These are phyloP conservation scores for Diploptera punctata DNA, from an alignment of 2,888 invertebrate species.

Conservation along the genomic window DNA sequence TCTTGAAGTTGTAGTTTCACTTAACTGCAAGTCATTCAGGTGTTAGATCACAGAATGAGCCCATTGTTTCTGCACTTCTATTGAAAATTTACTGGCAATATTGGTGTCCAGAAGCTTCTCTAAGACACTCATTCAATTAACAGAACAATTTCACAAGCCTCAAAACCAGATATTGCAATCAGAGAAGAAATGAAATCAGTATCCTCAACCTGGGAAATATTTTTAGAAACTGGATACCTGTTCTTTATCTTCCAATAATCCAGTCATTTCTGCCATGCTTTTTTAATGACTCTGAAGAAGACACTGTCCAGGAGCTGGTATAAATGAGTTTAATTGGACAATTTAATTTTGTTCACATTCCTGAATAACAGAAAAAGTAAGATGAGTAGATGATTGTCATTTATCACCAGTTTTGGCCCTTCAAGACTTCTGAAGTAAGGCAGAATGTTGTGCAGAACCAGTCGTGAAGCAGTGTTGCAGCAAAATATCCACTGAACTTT, in stretches of 20 bases:
- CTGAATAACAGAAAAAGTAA: slow-evolving; percentile 46
- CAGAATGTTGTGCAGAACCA: slow-evolving; percentile 47
- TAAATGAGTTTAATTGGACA: slow-evolving; percentile 48
- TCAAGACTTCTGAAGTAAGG: slow-evolving; percentile 45
- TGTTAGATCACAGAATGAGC: neutral
- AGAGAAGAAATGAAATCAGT: neutral
- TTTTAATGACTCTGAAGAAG: slow-evolving; percentile 47
- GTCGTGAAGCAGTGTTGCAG: slow-evolving; percentile 45
- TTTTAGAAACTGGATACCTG: neutral
- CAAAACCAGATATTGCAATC: neutral
- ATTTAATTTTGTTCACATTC: slow-evolving; percentile 49
- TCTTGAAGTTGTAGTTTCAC: neutral
- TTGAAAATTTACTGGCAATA: too few species aligned
- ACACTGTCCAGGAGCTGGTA: slow-evolving; percentile 49
- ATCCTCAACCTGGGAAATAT: neutral
- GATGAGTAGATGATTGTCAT: slow-evolving; percentile 51
- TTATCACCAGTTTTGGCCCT: slow-evolving; percentile 50
- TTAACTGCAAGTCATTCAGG: neutral
- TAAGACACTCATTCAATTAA: neutral
- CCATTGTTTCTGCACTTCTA: neutral
- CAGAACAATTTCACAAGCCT: neutral
- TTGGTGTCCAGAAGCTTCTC: neutral
- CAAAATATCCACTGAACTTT: slow-evolving; percentile 50
- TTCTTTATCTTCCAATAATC: slow-evolving; percentile 45
- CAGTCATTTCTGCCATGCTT: slow-evolving; percentile 46